Base-by-base conservation (phyloP, 2,113 vertebrate genomes). In the Varanus komodoensis region DNA sequence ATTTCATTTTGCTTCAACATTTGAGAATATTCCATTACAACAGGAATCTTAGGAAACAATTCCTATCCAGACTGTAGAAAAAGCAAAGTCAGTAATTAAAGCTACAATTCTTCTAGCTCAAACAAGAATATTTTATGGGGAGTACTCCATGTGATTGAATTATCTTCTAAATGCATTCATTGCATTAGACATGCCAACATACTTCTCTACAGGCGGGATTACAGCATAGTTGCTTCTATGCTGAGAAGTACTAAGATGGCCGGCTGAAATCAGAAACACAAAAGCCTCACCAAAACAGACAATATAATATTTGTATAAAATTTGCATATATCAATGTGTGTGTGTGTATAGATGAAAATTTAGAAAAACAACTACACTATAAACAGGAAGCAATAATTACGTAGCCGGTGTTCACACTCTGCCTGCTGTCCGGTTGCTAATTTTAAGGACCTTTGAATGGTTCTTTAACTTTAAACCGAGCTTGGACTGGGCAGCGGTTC, bases 71-170 rank as follows among this genome's bases (percentile, higher is more conserved):
- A 74, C 14, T 77, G 95, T 71, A 92, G 87, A 92, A 92, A 86
- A 1, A 79, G 73, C 89, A 91, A 2, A 92, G 38, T 9, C 84
- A 81, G 87, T 71, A 89, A 95, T 88, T 34, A 90, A 52, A 94
- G 71, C 25, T 71, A 77, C 27, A 8, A 61, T 9, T 84, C 38
- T 71, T 92, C 93, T 90, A 54, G 48, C 17, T 92, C 81, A 77
- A 84, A 95, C 19, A 92, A 95, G 84, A 17, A 84, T 7, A 57
- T 84, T 27, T 9, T 71, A 91, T 48, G 89, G 87, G 69, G 94
- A 93, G 86, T 79, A 85, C 17, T 89, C 64, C 80, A 9, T 80
- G 68, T 84, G 48, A 61, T 67, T 87, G 11, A 84, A 25, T 75
- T 86, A 32, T 52, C 78, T 57, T 77, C 79, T 50, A 23, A 87